Conservation (phyloP, 2,888 invertebrate species). For the Noctuana brunneofusca region DNA sequence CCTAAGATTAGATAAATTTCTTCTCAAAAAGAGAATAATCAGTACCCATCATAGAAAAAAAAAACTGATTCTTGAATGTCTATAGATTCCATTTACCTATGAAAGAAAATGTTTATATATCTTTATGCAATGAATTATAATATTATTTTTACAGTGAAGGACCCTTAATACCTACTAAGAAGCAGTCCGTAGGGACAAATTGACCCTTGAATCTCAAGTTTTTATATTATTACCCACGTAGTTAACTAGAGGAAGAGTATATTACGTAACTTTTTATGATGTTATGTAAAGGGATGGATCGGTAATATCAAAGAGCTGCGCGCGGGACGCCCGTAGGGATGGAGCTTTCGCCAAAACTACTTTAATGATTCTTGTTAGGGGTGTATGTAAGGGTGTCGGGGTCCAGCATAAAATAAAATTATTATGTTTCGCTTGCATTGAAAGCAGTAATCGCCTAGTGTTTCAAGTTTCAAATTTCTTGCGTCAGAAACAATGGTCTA, state of each 20-base stretch:
- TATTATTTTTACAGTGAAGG: too few relatives aligned
- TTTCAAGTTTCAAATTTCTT: too few relatives aligned
- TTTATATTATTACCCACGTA: not conserved
- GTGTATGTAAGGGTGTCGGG: not conserved
- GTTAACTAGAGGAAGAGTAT: not conserved
- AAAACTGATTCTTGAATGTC: too few relatives aligned
- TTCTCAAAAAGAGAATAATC: too few relatives aligned
- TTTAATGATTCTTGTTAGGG: not conserved
- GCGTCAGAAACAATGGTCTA: too few relatives aligned
- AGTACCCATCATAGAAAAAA: too few relatives aligned
- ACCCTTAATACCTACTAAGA: not conserved
- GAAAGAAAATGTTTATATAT: too few relatives aligned
- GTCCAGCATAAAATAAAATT: not conserved
- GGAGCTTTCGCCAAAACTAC: not conserved
- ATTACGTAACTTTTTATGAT: not conserved
- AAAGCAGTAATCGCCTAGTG: too few relatives aligned
- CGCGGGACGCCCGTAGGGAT: not conserved
- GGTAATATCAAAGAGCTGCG: not conserved
- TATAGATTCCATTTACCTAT: too few relatives aligned
- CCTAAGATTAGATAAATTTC: too few relatives aligned
- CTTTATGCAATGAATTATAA: too few relatives aligned
- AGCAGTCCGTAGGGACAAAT: not conserved
- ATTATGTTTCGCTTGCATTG: too few relatives aligned
- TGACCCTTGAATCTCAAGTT: slow-evolving; percentile 1
- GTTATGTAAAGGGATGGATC: not conserved